Base-by-base conservation (phyloP, 2,797 vertebrate genomes). In the Acomys russatus region DNA sequence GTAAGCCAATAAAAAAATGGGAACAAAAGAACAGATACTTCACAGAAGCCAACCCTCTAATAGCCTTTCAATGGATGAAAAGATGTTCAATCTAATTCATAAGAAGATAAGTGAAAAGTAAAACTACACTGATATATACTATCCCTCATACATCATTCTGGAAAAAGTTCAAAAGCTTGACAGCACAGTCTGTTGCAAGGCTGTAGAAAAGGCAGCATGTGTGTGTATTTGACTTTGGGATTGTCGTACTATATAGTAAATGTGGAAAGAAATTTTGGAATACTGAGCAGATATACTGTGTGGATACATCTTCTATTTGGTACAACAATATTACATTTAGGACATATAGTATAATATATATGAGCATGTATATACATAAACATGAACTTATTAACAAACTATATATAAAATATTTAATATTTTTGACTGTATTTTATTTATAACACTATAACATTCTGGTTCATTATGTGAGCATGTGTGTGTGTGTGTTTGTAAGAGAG, bases 51-150 rank as follows among this genome's bases (percentile, higher is more conserved):
- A 64, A 94, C 93, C 4, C 95, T 91, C 64, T 93, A 85, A 96
- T 68, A 77, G 54, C 10, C 38, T 73, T 96, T 94, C 56, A 82
- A 63, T n/a, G 20, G 78, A 90, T n/a, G 64, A 86, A 94, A 94
- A 94, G 94, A 95, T 92, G 74, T 87, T 92, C 77, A 35, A 83
- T 94, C 88, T 97, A 64, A 93, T 71, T 92, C 70, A 91, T 63
- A 93, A 88, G 85, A 95, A 93, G 68, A 88, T 35, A 92, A 93
- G 83, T 94, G 85, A 94, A 96, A 94, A 96, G 82, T 91, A 91
- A 86, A 93, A 83, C 59, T 96, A 83, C 35, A 68, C 33, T 44
- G 82, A 89, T 77, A 91, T 77, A 91, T 89, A 92, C 64, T 51
- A 91, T 87, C 79, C 79, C 49, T 96, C 91, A 94, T 91, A 71